phyloP scores from a whole-genome alignment of 2,797 vertebrate genomes.

The Garrulus glandarius region DNA sequence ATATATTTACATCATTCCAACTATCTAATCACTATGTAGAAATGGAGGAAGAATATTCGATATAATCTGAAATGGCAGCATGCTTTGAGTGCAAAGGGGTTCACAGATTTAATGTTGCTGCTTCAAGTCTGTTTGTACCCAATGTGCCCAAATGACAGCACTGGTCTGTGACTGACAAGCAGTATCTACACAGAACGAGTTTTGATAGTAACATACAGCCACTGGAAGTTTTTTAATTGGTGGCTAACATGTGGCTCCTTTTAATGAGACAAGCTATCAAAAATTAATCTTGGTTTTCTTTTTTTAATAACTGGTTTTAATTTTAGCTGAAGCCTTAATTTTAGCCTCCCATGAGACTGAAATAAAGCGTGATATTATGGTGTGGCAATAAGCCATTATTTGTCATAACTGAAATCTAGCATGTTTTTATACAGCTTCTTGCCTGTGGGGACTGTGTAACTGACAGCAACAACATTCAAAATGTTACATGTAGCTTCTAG shows the following conservation, averaged over 20 bases:
- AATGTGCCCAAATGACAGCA: neutral
- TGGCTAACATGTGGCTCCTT: neutral
- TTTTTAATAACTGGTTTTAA: neutral
- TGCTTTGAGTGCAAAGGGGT: neutral
- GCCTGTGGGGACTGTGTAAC: neutral
- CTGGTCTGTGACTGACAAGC: neutral
- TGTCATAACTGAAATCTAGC: neutral
- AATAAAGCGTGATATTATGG: neutral
- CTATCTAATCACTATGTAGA: neutral
- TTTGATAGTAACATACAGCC: slow-evolving; percentile 8
- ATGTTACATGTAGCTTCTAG: neutral
- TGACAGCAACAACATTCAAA: neutral
- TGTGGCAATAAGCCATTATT: neutral
- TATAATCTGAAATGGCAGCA: neutral
- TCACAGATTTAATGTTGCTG: neutral
- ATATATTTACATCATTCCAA: neutral
- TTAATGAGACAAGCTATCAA: neutral
- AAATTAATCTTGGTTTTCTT: neutral
- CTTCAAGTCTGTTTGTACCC: neutral
- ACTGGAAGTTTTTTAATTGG: neutral
- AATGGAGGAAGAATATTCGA: neutral
- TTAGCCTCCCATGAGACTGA: neutral
- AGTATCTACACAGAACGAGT: neutral
- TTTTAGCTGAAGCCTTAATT: neutral
- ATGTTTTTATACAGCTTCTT: neutral